Conservation (phyloP, 2,888 invertebrate species). For the Zaprionus bogoriensis region DNA sequence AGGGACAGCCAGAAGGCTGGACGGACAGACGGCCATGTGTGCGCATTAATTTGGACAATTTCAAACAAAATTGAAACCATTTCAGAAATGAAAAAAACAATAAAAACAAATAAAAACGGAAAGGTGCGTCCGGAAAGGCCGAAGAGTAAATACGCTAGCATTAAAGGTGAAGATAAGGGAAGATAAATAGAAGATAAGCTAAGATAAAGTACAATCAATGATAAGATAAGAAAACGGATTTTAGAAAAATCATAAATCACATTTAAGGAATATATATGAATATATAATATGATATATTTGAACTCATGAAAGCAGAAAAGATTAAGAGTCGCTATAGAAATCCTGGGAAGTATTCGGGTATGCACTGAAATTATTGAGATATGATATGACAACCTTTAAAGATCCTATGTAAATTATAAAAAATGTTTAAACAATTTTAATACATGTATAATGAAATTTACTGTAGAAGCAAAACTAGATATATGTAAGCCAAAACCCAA, state of each 20-base stretch:
- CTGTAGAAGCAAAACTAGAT: too few species aligned
- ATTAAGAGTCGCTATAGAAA: too few species aligned
- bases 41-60: conserved; percentile 42
- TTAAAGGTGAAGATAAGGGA: not conserved
- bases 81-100: conserved; percentile 9
- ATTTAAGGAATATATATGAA: too few species aligned
- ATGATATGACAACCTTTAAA: too few species aligned
- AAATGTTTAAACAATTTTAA: too few species aligned
- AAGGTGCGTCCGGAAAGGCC: not conserved
- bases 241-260: not conserved
- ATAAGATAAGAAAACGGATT: not conserved
- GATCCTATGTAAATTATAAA: too few species aligned
- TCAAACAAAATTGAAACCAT: conserved; percentile 30
- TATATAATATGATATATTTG: not conserved
- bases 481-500: too few species aligned
- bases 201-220: too few species aligned
- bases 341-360: too few species aligned
- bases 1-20: not conserved
- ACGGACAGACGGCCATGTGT: conserved; percentile 39
- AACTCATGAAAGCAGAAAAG: too few species aligned
- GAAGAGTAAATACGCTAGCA: conserved; percentile 15
- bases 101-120: conserved; percentile 7
- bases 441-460: too few species aligned
- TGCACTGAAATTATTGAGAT: too few species aligned
- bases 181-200: not conserved